Evolutionary conservation across 2,888 invertebrate genomes (phyloP), one percentile per base, ranked within the genome.

Genomic region (Steinernema scapterisci): DNA sequence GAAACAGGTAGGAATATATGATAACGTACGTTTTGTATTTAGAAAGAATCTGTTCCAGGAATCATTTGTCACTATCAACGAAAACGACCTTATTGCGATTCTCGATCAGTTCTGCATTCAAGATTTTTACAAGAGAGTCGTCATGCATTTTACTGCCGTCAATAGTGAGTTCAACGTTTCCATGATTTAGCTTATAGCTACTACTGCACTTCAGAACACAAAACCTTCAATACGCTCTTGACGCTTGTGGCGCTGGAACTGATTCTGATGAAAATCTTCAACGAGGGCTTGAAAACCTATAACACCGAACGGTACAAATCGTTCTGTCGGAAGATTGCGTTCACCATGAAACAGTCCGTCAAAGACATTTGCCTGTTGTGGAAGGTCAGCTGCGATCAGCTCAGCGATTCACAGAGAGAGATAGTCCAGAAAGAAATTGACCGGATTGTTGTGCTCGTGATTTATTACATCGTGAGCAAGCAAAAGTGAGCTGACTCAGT

Each of bases 271-370:
- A 86, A 85, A 71, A 73, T 86, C 38, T 77, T 85, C 44, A 79
- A 83, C 72, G 83, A 87, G 45, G 87, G 87, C 3, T 73, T 87
- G 51, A 77, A 82, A 27, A 80, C 81, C 6, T 86, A 87, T 72
- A 81, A 86, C 71, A 84, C 80, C 16, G 84, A 82, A 31, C 73
- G 78, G 71, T 76, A 86, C 63, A 82, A 83, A 85, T 86, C 21
- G 54, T 79, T 71, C 23, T 27, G 43, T 56, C 19, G 54, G n/a
- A n/a, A 45, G 13, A 56, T 70, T 13, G 45, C 38, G 3, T 23
- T 75, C 19, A 27, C 71, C n/a, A 73, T 73, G 52, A 82, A 85
- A 21, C 81, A 83, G 73, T 78, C 80, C 45, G 84, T 86, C 9
- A 83, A 80, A 11, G 81, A 81, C 70, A 44, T 86, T 23, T 83